phyloP scores from a whole-genome alignment of 2,888 invertebrate genomes.

The Leptopilina drosophilae region DNA sequence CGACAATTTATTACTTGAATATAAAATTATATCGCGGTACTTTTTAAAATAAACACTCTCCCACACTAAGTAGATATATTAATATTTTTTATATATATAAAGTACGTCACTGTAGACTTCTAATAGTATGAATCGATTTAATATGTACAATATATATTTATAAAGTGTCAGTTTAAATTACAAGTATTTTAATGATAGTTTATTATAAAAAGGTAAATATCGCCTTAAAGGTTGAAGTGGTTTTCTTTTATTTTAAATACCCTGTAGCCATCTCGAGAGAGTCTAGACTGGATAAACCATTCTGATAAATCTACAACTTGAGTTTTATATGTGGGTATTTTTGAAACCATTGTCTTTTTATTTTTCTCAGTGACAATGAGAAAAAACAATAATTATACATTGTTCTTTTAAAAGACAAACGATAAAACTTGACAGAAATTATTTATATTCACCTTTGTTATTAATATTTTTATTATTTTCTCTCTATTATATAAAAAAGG shows the following conservation, averaged over 20 bases:
- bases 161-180: no score
- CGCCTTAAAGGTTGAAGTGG: background rate
- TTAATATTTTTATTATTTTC: background rate
- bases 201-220: no score
- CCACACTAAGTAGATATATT: no score
- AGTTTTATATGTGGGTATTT: slow-evolving; percentile 14
- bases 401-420: slow-evolving; percentile 4
- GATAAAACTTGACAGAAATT: slow-evolving; percentile 12
- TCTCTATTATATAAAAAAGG: background rate
- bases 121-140: no score
- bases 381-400: background rate
- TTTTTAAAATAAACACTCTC: no score
- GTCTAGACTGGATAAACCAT: slow-evolving; percentile 11
- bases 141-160: no score
- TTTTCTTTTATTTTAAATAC: background rate
- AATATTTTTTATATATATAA: no score
- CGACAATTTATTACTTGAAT: no score
- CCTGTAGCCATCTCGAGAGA: background rate
- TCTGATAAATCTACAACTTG: slow-evolving; percentile 1
- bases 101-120: no score
- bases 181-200: no score
- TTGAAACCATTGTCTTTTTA: slow-evolving; percentile 9
- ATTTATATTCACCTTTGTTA: slow-evolving; percentile 1
- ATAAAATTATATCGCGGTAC: no score
- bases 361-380: background rate